Percentiles rank a stretch among this genome's conserved stretches.
phyloP scores from a whole-genome alignment of 2,888 invertebrate genomes.

The Drepanosiphum platanoidis region DNA sequence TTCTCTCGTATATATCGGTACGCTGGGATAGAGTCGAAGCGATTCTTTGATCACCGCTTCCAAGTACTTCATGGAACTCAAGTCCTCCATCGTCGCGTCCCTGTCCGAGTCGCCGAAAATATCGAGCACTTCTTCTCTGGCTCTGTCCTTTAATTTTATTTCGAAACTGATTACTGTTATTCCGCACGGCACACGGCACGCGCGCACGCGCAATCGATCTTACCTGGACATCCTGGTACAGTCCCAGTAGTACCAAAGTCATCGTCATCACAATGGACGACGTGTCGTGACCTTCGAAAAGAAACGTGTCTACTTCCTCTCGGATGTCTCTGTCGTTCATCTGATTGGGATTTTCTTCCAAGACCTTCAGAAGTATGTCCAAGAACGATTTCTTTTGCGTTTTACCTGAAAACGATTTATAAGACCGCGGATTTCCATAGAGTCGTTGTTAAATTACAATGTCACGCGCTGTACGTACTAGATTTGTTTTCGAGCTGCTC shows the following conservation, averaged over 20 bases:
- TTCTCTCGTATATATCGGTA: conserved; percentile 64
- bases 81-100: conserved; percentile 24
- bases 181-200: no score
- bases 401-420: not conserved
- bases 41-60: conserved; percentile 23
- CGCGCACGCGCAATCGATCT: no score
- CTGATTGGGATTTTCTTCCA: conserved; percentile 60
- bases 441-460: no score
- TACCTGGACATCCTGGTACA: conserved; percentile 68
- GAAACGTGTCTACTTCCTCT: conserved; percentile 65
- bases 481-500: not conserved
- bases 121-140: not conserved
- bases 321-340: conserved; percentile 64
- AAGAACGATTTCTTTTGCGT: conserved; percentile 62
- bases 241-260: conserved; percentile 69
- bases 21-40: conserved; percentile 65
- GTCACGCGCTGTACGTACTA: no score
- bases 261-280: conserved; percentile 70
- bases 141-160: conserved; percentile 4
- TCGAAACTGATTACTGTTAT: no score
- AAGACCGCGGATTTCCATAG: not conserved
- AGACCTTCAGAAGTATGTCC: conserved; percentile 63
- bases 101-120: conserved; percentile 35
- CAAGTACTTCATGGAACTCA: conserved; percentile 25
- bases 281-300: conserved; percentile 70